These are phyloP conservation scores for Scaptomyza hsui DNA, from an alignment of 1,140 invertebrate species.

Conservation along the genomic window DNA sequence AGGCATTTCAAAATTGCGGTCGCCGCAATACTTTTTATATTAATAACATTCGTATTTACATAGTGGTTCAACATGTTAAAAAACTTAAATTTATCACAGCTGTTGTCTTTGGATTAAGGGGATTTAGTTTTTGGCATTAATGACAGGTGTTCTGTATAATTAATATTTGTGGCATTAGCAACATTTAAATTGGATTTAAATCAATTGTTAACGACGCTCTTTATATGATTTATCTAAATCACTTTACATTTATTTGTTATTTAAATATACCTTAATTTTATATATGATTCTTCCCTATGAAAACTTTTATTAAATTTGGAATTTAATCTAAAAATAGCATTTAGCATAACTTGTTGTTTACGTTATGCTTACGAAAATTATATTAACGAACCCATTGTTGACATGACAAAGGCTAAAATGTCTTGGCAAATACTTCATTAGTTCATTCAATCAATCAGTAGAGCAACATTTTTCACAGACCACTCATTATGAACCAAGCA, in stretches of 20 bases:
- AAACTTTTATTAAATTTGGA: no score
- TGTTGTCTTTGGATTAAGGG: slow-evolving; percentile 48
- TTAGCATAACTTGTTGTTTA: not conserved
- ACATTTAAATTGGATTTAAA: slow-evolving; percentile 50
- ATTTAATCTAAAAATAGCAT: not conserved
- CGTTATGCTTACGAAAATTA: not conserved
- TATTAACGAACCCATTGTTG: not conserved
- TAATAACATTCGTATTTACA: slow-evolving; percentile 42
- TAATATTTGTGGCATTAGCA: slow-evolving; percentile 60
- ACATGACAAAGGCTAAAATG: not conserved
- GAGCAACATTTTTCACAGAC: slow-evolving; percentile 21
- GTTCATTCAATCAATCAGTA: slow-evolving; percentile 27
- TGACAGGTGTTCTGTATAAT: slow-evolving; percentile 52
- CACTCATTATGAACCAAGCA: slow-evolving; percentile 10
- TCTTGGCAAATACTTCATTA: slow-evolving; percentile 34
- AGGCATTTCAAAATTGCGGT: slow-evolving; percentile 68
- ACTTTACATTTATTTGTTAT: no score
- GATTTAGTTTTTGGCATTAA: slow-evolving; percentile 46
- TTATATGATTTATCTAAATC: not conserved
- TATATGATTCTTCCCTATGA: no score
- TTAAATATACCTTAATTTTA: no score
- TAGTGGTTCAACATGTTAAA: not conserved
- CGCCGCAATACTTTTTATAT: slow-evolving; percentile 59
- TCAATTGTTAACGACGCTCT: slow-evolving; percentile 46
- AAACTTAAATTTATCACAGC: slow-evolving; percentile 60